Conservation (phyloP, 2,113 vertebrate species). For the Asarcornis scutulata region DNA sequence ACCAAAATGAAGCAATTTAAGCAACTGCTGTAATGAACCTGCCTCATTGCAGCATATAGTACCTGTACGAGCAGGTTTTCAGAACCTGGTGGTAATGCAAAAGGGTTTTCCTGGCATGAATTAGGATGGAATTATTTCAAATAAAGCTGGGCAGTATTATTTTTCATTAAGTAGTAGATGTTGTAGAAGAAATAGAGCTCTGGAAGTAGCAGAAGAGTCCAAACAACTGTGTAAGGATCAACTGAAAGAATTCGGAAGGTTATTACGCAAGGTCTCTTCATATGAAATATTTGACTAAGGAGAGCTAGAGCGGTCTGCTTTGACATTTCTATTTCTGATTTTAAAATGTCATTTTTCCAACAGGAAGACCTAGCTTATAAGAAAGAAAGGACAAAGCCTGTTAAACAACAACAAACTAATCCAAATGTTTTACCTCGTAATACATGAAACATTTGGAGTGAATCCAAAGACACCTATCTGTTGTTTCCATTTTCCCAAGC, state of each 20-base stretch:
- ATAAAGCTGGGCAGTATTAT: neutral
- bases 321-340: neutral
- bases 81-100: neutral
- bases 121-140: neutral
- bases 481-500: neutral
- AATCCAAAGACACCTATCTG: neutral
- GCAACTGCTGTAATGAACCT: neutral
- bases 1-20: neutral
- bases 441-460: neutral
- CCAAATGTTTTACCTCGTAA: neutral
- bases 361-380: neutral
- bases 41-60: no score
- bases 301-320: neutral
- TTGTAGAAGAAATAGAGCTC: neutral
- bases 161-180: neutral
- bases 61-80: neutral
- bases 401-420: neutral
- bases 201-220: neutral
- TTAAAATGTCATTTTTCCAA: neutral
- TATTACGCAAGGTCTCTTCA: neutral
- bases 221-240: constrained; percentile 1
- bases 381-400: neutral
- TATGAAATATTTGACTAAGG: neutral
- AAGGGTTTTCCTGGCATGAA: neutral
- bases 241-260: neutral